Base-by-base conservation (phyloP, 1,140 invertebrate genomes). In the Drosophila bifasciata region DNA sequence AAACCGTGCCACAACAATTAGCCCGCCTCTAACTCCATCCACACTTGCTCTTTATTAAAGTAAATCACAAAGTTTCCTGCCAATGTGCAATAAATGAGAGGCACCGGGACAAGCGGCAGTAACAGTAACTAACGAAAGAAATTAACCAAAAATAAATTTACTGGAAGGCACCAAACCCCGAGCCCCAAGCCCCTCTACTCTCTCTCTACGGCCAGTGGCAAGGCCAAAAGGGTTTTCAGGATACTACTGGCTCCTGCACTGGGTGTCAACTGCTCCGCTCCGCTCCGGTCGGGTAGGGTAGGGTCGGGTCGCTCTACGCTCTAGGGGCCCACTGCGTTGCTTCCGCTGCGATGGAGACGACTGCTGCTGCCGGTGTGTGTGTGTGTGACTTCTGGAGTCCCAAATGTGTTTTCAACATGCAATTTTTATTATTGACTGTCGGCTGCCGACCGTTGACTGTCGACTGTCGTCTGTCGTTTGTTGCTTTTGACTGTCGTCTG, bases 131-230 rank as follows among this genome's bases (percentile, higher is more conserved):
- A 85, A 86, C 80, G 77, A 77, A 86, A 70, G 72, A 80, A 85
- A 86, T 85, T 85, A 85, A 85, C 76, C 81, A 73, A 86, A 85
- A 85, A 86, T 85, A 85, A 85, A 86, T 86, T 86, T 77, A 85
- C 77, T 74, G 81, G 80, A 80, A 77, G 74, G 21, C 23, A 23
- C 36, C 55, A 32, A 3, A 11, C 3, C 46, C 48, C 43, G 0
- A 25, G 36, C 11, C 16, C 16, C 21, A 19, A 15, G 3, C 3
- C 7, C 13, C 50, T 5, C 51, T 21, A 21, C 19, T 21, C 19
- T 21, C 19, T 21, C 4, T 21, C 19, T n/a, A n/a, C 19, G 19
- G 19, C 19, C 19, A 21, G 19, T 3, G 19, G 19, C 15, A 11
- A 15, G 49, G 17, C 21, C 15, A 45, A 72, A 73, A 73, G 68